A percentile compares a stretch with the other conserved stretches of the same genome.
These are phyloP conservation scores for Pterostichus niger DNA, from an alignment of 2,888 invertebrate genomes.

Conservation along the genomic window DNA sequence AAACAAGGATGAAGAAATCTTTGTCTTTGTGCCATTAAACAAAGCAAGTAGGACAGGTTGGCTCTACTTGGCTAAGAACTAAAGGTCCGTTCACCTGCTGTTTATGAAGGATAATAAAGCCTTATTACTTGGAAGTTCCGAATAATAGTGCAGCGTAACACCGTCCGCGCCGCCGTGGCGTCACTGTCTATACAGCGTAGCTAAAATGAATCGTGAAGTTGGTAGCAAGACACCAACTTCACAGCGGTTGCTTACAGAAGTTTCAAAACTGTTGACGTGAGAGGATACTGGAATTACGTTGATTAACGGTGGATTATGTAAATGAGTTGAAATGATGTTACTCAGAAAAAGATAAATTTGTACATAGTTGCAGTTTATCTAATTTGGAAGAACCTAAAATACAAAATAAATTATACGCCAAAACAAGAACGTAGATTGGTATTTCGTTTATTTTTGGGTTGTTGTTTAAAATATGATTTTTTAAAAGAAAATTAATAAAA, in stretches of 20 bases:
- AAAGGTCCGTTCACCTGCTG: conserved; percentile 53
- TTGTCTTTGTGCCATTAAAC: conserved; percentile 25
- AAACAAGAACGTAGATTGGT: too few relatives aligned
- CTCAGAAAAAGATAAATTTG: too few relatives aligned
- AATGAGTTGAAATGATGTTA: too few relatives aligned
- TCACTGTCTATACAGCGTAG: conserved; percentile 33
- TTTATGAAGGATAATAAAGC: conserved; percentile 59
- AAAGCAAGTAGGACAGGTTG: conserved; percentile 39
- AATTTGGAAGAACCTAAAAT: too few relatives aligned
- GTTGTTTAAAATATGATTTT: too few relatives aligned
- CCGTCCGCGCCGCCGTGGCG: conserved; percentile 4
- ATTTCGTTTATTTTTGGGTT: too few relatives aligned
- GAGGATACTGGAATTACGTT: neutral
- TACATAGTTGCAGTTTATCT: too few relatives aligned
- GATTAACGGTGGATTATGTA: too few relatives aligned
- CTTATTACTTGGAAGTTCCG: conserved; percentile 53
- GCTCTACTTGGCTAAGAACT: conserved; percentile 20
- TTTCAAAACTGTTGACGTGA: conserved; percentile 17
- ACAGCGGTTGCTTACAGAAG: neutral
- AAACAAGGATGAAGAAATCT: conserved; percentile 45
- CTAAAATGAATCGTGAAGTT: conserved; percentile 40
- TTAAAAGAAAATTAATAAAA: too few relatives aligned
- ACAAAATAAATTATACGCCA: too few relatives aligned
- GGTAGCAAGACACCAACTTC: conserved; percentile 14
- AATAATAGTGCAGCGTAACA: conserved; percentile 44